Base-by-base conservation (phyloP, 2,888 invertebrate species). In the Choreutis nemorana region DNA sequence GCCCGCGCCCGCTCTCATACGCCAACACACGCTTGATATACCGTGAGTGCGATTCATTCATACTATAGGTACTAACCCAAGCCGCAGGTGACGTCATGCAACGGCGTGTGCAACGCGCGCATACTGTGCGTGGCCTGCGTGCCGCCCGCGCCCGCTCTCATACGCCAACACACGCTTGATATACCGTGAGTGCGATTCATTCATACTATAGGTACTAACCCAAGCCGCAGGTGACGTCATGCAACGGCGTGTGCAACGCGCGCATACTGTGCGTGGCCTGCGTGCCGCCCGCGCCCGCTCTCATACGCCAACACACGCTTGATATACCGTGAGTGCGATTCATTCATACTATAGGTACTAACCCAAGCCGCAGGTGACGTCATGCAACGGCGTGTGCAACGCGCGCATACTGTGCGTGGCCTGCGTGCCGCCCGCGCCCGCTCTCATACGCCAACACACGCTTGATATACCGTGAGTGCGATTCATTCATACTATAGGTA, bases 311-410 rank as follows among this genome's bases (percentile, higher is more conserved):
- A 14, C 55, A 65, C 20, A 70, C 73, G n/a, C 37, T 73, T 9
- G 73, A 75, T 37, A 59, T 73, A 42, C 73, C 73, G 73, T 75
- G 9, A 60, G 70, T 37, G 11, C 14, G n/a, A n/a, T n/a, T n/a
- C n/a, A n/a, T n/a, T n/a, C n/a, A n/a, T n/a, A n/a, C n/a, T n/a
- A n/a, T n/a, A n/a, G n/a, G n/a, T n/a, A n/a, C n/a, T n/a, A n/a
- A 30, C 94, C 95, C 0, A 94, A 95, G 59, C 95, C 96, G 6
- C 93, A 94, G 34, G 94, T 97, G 40, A 91, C 93, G 22, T 94
- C 95, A 13, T 97, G 97, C 66, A 97, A 96, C 58, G 96, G 96
- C 7, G 94, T 97, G 3, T 96, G 97, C 68, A 97, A 94, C 70
- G 93, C 97, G 2, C 83, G 94, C 32, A 97, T 97, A 33, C 81